These are phyloP conservation scores for Crossaster papposus DNA, from an alignment of 53 echinoderm and acorn worm genomes.

Conservation along the genomic window DNA sequence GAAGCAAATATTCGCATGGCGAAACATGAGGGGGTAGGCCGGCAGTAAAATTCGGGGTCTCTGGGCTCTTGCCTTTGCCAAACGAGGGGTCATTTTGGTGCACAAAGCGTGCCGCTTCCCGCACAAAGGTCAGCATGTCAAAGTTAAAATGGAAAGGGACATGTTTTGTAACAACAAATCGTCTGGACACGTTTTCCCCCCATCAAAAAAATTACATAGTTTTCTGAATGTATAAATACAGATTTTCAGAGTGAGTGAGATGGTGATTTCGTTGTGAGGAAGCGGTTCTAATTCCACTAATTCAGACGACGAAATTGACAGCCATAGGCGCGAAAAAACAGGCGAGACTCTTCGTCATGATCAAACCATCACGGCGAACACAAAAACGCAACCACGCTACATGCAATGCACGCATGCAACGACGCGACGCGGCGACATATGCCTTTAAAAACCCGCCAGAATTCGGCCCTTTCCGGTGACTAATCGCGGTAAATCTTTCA, in stretches of 20 bases:
- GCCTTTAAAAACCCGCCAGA: slow-evolving; percentile 41
- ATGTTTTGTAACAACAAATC: slow-evolving; percentile 55
- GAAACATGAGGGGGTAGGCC: slow-evolving; percentile 39
- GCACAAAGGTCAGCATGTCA: slow-evolving; percentile 74
- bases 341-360: not conserved
- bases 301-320: not conserved
- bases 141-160: slow-evolving; percentile 67
- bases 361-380: not conserved
- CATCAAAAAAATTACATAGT: not conserved
- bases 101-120: slow-evolving; percentile 61
- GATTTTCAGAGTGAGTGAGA: not conserved
- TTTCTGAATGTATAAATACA: not conserved
- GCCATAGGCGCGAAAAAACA: slow-evolving; percentile 10
- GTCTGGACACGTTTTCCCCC: slow-evolving; percentile 44
- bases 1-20: slow-evolving; percentile 36
- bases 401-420: slow-evolving; percentile 11
- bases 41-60: slow-evolving; percentile 39
- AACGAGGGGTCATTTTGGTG: slow-evolving; percentile 72
- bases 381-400: not conserved
- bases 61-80: slow-evolving; percentile 17
- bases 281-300: not conserved
- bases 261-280: not conserved
- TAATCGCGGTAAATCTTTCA: slow-evolving; percentile 9
- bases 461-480: slow-evolving; percentile 32
- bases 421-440: slow-evolving; percentile 43